A percentile compares a stretch with the other conserved stretches of the same genome.
phyloP scores from a whole-genome alignment of 2,888 invertebrate genomes.

The Andrena flavipes region DNA sequence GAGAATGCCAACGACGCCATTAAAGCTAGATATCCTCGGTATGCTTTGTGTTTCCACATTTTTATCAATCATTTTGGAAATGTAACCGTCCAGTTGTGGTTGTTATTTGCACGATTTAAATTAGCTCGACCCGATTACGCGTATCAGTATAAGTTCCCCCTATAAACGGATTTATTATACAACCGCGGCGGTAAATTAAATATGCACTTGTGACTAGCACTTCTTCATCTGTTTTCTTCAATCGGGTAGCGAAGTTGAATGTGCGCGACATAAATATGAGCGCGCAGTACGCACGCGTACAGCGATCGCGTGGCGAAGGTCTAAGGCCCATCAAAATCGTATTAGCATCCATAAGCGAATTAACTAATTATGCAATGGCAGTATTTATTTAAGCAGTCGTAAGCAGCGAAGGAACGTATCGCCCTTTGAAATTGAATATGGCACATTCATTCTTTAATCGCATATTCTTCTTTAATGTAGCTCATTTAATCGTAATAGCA shows the following conservation, averaged over 20 bases:
- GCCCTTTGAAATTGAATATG: slow-evolving; percentile 39
- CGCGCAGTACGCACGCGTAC: not conserved
- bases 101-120: slow-evolving; percentile 4
- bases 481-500: slow-evolving; percentile 57
- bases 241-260: slow-evolving; percentile 13
- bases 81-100: not conserved
- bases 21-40: slow-evolving; percentile 74
- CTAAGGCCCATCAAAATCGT: slow-evolving; percentile 38
- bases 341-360: slow-evolving; percentile 47
- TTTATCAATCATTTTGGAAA: slow-evolving; percentile 21
- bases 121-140: not conserved
- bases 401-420: slow-evolving; percentile 29
- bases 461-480: slow-evolving; percentile 69
- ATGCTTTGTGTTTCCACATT: slow-evolving; percentile 52
- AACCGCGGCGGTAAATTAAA: not conserved
- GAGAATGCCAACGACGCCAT: slow-evolving; percentile 75
- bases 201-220: not conserved
- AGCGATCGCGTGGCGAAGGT: not conserved
- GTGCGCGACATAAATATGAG: not conserved
- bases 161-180: slow-evolving; percentile 1
- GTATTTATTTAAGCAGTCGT: slow-evolving; percentile 43
- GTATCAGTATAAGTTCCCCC: not conserved
- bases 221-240: slow-evolving; percentile 12
- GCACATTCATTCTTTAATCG: slow-evolving; percentile 51
- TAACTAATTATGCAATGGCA: slow-evolving; percentile 43